phyloP scores from a whole-genome alignment of 2,888 invertebrate genomes.

The Aricia artaxerxes region DNA sequence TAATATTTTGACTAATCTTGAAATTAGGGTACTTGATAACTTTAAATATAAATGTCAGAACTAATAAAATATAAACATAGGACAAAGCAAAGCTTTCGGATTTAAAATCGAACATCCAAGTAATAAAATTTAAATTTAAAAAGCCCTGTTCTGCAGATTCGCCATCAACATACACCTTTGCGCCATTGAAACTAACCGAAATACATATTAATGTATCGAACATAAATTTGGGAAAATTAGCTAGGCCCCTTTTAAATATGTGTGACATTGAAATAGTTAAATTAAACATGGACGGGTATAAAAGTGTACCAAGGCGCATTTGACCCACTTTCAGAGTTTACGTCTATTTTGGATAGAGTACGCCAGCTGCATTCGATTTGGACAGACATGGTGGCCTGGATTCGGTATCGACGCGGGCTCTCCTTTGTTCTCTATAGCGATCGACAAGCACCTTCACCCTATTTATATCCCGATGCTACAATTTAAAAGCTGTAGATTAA shows the following conservation, averaged over 20 bases:
- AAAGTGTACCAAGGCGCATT: conserved; percentile 51
- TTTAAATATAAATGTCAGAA: too few species aligned
- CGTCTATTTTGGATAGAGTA: conserved; percentile 72
- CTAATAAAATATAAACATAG: neutral
- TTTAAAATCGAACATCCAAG: neutral
- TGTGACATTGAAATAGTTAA: conserved; percentile 28
- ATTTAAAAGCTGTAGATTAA: neutral
- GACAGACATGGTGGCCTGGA: conserved; percentile 52
- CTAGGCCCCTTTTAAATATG: conserved; percentile 20
- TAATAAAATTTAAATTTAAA: conserved; percentile 4
- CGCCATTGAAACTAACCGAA: conserved; percentile 4
- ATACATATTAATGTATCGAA: conserved; percentile 13
- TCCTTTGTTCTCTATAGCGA: conserved; percentile 42
- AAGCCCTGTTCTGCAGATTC: neutral
- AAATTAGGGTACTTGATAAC: too few species aligned
- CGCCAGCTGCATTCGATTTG: conserved; percentile 72
- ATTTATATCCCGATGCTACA: neutral
- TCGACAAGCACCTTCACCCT: neutral
- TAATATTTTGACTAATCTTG: too few species aligned
- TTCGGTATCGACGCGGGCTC: conserved; percentile 33
- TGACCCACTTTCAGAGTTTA: conserved; percentile 65
- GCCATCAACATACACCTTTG: neutral
- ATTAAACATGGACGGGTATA: conserved; percentile 7
- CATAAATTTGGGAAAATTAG: conserved; percentile 7
- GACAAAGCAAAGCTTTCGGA: neutral